Conservation (phyloP, 2,113 vertebrate species). For the Larimichthys crocea region DNA sequence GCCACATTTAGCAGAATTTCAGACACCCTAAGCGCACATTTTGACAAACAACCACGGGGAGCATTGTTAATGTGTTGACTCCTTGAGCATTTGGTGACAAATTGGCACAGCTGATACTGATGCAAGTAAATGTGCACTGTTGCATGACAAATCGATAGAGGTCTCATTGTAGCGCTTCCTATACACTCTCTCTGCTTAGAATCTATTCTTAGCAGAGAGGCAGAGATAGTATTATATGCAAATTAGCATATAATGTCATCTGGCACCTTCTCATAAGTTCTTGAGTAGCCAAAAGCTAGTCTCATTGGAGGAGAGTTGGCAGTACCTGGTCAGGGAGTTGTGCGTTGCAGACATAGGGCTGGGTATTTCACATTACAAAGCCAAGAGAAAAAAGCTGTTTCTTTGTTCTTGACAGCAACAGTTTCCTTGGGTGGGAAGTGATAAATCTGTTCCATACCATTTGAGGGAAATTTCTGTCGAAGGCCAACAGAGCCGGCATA, state of each 20-base stretch:
- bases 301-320: constrained; percentile 33
- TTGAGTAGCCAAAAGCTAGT: constrained; percentile 24
- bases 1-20: constrained; percentile 33
- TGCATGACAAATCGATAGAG: constrained; percentile 18
- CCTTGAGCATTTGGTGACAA: constrained; percentile 30
- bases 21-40: constrained; percentile 17
- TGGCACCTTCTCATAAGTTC: constrained; percentile 15
- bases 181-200: constrained; percentile 6
- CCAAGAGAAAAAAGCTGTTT: constrained; percentile 49
- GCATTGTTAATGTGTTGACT: constrained; percentile 23
- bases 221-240: constrained; percentile 47
- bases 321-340: constrained; percentile 43
- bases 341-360: constrained; percentile 13
- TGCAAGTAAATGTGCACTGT: constrained; percentile 16
- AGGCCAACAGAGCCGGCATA: constrained; percentile 16
- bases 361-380: constrained; percentile 36
- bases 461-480: constrained; percentile 25
- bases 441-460: constrained; percentile 50
- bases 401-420: constrained; percentile 47
- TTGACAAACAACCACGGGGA: constrained; percentile 43
- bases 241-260: constrained; percentile 52
- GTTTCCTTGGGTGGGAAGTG: constrained; percentile 28
- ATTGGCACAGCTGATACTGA: constrained; percentile 15
- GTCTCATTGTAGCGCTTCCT: constrained; percentile 9
- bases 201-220: constrained; percentile 23